phyloP scores from a whole-genome alignment of 2,888 invertebrate genomes.

The Camponotus fellah region DNA sequence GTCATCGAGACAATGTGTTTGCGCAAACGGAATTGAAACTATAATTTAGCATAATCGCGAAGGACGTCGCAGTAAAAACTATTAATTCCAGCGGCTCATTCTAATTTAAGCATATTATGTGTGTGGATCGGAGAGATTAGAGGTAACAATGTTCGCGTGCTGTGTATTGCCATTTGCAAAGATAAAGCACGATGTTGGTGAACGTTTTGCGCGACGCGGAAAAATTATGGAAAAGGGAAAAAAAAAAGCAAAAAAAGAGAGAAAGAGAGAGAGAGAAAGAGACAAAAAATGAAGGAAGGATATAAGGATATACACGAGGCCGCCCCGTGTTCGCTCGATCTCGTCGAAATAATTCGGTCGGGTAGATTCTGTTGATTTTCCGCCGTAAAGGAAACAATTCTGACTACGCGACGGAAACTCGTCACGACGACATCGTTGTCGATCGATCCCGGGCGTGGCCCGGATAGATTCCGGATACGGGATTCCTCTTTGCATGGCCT shows the following conservation, averaged over 20 bases:
- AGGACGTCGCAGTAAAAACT: constrained; percentile 32
- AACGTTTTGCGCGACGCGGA: not conserved
- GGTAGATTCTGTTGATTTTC: constrained; percentile 23
- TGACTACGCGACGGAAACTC: constrained; percentile 13
- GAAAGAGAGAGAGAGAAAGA: too few relatives aligned
- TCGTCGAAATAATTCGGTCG: constrained; percentile 46
- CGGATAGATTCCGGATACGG: not conserved
- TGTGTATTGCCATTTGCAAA: constrained; percentile 39
- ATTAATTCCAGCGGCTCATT: constrained; percentile 34
- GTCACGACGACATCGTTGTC: not conserved
- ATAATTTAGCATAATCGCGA: constrained; percentile 39
- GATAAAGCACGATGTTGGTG: constrained; percentile 39
- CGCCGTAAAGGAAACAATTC: constrained; percentile 30
- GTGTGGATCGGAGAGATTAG: constrained; percentile 45
- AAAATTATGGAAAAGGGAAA: constrained; percentile 11
- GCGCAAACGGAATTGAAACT: constrained; percentile 1
- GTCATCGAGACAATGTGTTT: constrained; percentile 22
- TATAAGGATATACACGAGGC: too few relatives aligned
- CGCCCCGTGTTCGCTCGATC: too few relatives aligned
- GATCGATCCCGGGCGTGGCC: constrained; percentile 5
- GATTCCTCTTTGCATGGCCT: constrained; percentile 7
- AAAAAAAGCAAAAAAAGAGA: not conserved
- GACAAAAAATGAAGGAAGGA: not conserved
- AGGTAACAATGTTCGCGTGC: constrained; percentile 37
- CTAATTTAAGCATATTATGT: constrained; percentile 48